Percentiles rank a stretch among this genome's conserved stretches.
These are phyloP conservation scores for Ondatra zibethicus DNA, from an alignment of 2,113 vertebrate genomes.

Conservation along the genomic window DNA sequence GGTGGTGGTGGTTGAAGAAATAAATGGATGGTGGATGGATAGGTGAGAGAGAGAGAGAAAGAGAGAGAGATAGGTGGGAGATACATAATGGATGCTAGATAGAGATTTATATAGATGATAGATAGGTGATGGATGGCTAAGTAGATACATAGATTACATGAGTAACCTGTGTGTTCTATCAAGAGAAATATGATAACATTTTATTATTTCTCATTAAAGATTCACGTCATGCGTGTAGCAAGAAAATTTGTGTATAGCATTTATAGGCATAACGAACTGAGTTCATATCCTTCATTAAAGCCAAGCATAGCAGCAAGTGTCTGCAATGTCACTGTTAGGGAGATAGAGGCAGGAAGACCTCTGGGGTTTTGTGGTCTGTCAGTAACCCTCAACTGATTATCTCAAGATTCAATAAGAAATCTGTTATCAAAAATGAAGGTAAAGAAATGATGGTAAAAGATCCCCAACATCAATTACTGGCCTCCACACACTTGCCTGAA, in stretches of 20 bases:
- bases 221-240: neutral
- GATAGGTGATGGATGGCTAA: too few relatives aligned
- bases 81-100: neutral
- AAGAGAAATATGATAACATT: neutral
- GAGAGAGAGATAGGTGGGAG: too few relatives aligned
- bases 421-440: neutral
- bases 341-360: neutral
- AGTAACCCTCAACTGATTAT: neutral
- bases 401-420: neutral
- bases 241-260: neutral
- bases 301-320: too few relatives aligned
- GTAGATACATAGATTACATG: neutral
- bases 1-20: too few relatives aligned
- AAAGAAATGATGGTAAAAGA: neutral
- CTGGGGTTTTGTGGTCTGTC: rapidly evolving
- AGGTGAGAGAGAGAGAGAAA: neutral
- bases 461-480: neutral
- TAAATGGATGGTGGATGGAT: neutral
- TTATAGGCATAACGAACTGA: neutral
- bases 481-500: neutral
- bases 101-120: neutral
- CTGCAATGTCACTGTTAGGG: neutral
- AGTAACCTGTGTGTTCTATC: neutral
- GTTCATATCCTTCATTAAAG: neutral
- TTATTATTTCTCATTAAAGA: neutral